Base-by-base conservation (phyloP, 2,797 vertebrate genomes). In the Benthosema pterotum region DNA sequence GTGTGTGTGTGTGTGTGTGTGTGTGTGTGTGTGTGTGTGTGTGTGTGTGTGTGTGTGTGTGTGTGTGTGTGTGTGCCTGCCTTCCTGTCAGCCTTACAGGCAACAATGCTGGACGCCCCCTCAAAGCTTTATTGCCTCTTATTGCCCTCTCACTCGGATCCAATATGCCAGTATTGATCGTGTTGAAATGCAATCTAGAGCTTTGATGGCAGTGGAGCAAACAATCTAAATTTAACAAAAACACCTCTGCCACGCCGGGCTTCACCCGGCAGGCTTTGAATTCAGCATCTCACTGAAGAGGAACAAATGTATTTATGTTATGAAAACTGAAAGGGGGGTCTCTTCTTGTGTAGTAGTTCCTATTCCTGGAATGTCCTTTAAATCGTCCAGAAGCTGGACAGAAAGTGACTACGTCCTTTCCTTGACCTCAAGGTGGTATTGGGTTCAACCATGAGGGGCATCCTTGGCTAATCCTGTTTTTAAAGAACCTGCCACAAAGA, bases 121-220 rank as follows among this genome's bases (percentile, higher is more conserved):
- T 74, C 77, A 52, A 63, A 83, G 82, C 75, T 87, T 87, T 86
- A 89, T 88, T 86, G 80, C 78, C 72, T 85, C 75, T 88, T 89
- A 89, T 91, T 89, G 88, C 79, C 85, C 78, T 83, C 86, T 82
- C 83, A 69, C 83, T 87, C 75, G 77, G 88, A 84, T 89, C 87
- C 83, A 87, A 89, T 85, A 82, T 84, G 74, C 74, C 85, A 69
- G 78, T 86, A 93, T 91, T 79, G 91, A 92, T 91, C 87, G 80
- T 83, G 82, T 77, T 83, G 81, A 90, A 91, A 91, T 85, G 84
- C 85, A 89, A 90, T 92, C 89, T 87, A 79, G 54, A 63, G 72
- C 62, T 80, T 80, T 82, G 75, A 64, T 75, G 74, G 79, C 77
- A 52, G 79, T 68, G 75, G 72, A 82, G 80, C 81, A 86, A 91